A percentile compares a stretch with the other conserved stretches of the same genome.
Evolutionary conservation across 2,113 vertebrate genomes (phyloP).

Genomic region (Dissostichus mawsoni): DNA sequence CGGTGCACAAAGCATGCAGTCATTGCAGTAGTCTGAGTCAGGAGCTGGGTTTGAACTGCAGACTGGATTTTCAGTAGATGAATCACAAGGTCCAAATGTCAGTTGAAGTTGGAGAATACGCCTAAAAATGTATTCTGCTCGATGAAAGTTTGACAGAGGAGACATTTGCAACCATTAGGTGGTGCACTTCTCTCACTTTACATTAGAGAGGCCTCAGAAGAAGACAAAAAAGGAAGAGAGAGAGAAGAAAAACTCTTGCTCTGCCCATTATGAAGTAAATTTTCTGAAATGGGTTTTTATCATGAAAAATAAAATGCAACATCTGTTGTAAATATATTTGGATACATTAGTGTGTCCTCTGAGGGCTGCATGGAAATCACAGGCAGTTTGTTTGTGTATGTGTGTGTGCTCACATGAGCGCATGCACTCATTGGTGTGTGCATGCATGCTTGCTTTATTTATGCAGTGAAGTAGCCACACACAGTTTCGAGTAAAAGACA

Average conservation of each 20-base stretch:
- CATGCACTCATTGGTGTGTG: conserved; percentile 5
- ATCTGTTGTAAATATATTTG: conserved; percentile 89
- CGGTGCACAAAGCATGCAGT: not conserved
- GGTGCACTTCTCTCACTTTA: conserved; percentile 84
- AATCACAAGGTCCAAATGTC: conserved; percentile 20
- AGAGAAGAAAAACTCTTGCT: conserved; percentile 64
- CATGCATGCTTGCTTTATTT: conserved; percentile 34
- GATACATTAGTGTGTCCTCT: conserved; percentile 86
- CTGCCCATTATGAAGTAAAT: conserved; percentile 82
- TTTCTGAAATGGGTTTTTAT: conserved; percentile 86
- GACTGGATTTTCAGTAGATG: not conserved
- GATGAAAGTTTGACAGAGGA: conserved; percentile 30
- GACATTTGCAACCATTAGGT: conserved; percentile 79
- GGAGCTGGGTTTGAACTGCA: not conserved
- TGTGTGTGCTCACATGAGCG: conserved; percentile 9
- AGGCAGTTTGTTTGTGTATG: conserved; percentile 54
- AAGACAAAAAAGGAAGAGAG: conserved; percentile 50
- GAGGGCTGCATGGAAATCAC: conserved; percentile 88
- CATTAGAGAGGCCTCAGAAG: conserved; percentile 55
- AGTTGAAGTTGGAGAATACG: not conserved
- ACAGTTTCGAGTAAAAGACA: conserved; percentile 39
- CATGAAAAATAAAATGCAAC: conserved; percentile 89
- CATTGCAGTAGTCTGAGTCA: not conserved
- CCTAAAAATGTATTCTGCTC: not conserved
- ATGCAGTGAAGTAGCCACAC: conserved; percentile 59